Base-by-base conservation (phyloP, 2,797 vertebrate species). In the Nyctibius grandis region DNA sequence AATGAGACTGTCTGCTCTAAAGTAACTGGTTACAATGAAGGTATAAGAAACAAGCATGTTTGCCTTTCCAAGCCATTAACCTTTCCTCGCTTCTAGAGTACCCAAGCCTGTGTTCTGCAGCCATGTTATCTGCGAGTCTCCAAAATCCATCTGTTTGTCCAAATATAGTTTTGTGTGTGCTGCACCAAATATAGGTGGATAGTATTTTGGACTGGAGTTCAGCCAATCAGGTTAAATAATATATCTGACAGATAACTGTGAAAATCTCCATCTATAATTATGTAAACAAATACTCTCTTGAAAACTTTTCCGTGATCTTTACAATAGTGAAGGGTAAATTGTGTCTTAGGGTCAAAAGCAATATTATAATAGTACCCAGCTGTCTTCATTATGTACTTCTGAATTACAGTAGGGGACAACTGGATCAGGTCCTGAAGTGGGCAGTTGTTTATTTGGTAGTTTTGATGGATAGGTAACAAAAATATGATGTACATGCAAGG, bases 1-100 rank as follows among this genome's bases (percentile, higher is more conserved):
- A 94, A 97, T 97, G 93, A 96, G 88, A 92, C 88, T 95, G 84
- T 93, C 86, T 96, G 61, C 88, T 93, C 26, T 78, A 84, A 88
- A 95, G 92, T 93, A 95, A 90, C 91, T 97, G 87, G 87, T 95
- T 93, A 93, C 90, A 94, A 15, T 86, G 85, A 78, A 91, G 77
- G 67, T 92, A 31, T 68, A 96, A 96, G 85, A 77, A 95, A 75
- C 19, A 63, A 64, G 60, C 20, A n/a, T 68, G 51, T 94, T 96
- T 96, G 65, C 64, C 70, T 93, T 96, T 93, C 85, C 82, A 83
- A 79, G 65, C 79, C 67, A 90, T 92, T 95, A 93, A 72, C 81
- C 67, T 89, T 86, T 85, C 57, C 83, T 73, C 2, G 9, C 73
- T 90, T 47, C 56, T 84, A 5, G 22, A 80, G 48, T 31, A 33